Evolutionary conservation across 2,113 vertebrate species (phyloP).

Genomic region (Vulpes vulpes): DNA sequence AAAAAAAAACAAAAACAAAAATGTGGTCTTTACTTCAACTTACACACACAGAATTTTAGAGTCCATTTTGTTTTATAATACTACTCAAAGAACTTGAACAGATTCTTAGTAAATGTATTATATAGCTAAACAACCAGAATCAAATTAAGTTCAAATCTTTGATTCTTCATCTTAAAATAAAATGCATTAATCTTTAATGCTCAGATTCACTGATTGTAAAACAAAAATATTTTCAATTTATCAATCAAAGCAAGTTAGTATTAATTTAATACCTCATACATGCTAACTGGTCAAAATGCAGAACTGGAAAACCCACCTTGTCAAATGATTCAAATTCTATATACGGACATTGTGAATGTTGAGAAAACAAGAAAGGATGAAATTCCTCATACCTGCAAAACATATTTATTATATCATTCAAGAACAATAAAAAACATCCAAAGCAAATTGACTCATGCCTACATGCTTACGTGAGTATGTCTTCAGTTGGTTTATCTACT

Average conservation of each 20-base stretch:
- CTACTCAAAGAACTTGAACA: slow-evolving; percentile 38
- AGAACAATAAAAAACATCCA: slow-evolving; percentile 52
- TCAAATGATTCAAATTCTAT: slow-evolving; percentile 98
- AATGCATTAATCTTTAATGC: neutral
- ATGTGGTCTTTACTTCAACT: slow-evolving; percentile 9
- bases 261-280: neutral
- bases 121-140: neutral
- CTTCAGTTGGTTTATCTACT: slow-evolving; percentile 91
- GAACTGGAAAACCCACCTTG: slow-evolving; percentile 90
- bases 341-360: slow-evolving; percentile 92
- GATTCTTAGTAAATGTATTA: neutral
- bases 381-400: slow-evolving; percentile 97
- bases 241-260: slow-evolving; percentile 27
- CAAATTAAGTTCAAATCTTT: slow-evolving; percentile 44
- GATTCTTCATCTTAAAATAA: slow-evolving; percentile 49
- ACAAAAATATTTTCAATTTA: slow-evolving; percentile 28
- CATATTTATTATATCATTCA: slow-evolving; percentile 82
- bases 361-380: slow-evolving; percentile 98
- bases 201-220: slow-evolving; percentile 4
- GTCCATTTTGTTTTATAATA: neutral
- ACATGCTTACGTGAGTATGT: slow-evolving; percentile 95
- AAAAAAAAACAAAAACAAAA: neutral
- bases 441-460: slow-evolving; percentile 36
- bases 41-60: slow-evolving; percentile 50
- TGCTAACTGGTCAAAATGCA: slow-evolving; percentile 71